Base-by-base conservation (phyloP, 2,888 invertebrate species). In the Lepidochrysops patricia region DNA sequence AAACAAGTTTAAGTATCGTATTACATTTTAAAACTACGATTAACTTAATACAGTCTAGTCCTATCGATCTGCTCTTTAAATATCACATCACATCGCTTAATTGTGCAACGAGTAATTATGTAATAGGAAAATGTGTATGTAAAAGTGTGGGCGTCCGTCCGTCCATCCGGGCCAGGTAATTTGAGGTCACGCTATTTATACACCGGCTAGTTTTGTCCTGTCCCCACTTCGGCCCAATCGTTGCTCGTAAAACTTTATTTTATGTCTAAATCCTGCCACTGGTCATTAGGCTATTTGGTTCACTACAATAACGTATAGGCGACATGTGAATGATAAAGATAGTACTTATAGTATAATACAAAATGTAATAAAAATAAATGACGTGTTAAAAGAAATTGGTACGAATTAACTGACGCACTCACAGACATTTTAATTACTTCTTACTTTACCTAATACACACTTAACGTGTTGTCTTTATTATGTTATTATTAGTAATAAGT, bases 181-280 rank as follows among this genome's bases (percentile, higher is more conserved):
- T 50, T 50, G 26, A 50, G 50, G 50, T 50, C 50, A 50, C 26
- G 50, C 50, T 50, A 50, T 50, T 50, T 50, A 50, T 50, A 50
- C 26, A 12, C 4, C 50, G 26, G 50, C 50, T 50, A 25, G 50
- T 50, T 50, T 25, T 12, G 26, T 26, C 25, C 50, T 50, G 50
- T 50, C 50, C 26, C 25, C 26, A 26, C 13, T 26, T 50, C 12
- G 26, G 2, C n/a, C 25, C 13, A 13, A 37, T 13, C 37, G 13
- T n/a, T 0, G 23, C 43, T 9, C 43, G 19, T 43, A 23, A 43
- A 43, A 43, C 43, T 43, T 43, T 43, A 43, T 43, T 19, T 43
- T 43, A 43, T 19, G 15, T 43, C 43, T 43, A 43, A 43, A 37
- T 37, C 19, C 9, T 19, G 19, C n/a, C n/a, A n/a, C n/a, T 12